Evolutionary conservation across 2,113 vertebrate species (phyloP).

Genomic region (Perca schrenkii): DNA sequence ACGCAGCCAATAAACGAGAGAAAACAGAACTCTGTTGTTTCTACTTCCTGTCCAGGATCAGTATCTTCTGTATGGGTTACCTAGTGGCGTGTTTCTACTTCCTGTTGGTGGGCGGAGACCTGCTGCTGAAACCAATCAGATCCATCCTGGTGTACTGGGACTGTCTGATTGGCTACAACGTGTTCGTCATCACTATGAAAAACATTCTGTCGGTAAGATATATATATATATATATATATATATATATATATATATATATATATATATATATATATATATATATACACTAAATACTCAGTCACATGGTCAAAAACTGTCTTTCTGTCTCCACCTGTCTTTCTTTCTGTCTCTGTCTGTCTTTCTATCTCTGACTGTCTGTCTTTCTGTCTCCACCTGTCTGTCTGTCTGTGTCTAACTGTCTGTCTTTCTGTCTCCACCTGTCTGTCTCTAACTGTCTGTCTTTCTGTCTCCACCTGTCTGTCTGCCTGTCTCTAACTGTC

Average conservation of each 20-base stretch:
- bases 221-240: too few relatives aligned
- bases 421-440: background rate
- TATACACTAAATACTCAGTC: too few relatives aligned
- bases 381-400: background rate
- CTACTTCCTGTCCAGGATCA: slow-evolving; percentile 83
- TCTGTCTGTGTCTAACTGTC: too few relatives aligned
- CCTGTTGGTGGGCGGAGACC: slow-evolving; percentile 94
- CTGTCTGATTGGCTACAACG: slow-evolving; percentile 96
- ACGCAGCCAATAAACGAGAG: too few relatives aligned
- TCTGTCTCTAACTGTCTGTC: background rate
- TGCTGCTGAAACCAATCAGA: slow-evolving; percentile 92
- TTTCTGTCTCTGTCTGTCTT: background rate
- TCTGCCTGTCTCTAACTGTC: too few relatives aligned
- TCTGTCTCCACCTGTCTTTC: background rate
- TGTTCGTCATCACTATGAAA: slow-evolving; percentile 98
- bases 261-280: too few relatives aligned
- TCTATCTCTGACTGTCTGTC: background rate
- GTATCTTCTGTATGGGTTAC: slow-evolving; percentile 98
- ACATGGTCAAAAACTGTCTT: background rate
- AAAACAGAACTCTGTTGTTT: too few relatives aligned
- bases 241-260: too few relatives aligned
- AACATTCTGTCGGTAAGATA: slow-evolving; percentile 91
- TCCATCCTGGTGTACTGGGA: slow-evolving; percentile 95
- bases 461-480: background rate
- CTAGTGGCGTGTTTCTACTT: slow-evolving; percentile 97